Base-by-base conservation (phyloP, 2,113 vertebrate species). In the Perognathus longimembris region DNA sequence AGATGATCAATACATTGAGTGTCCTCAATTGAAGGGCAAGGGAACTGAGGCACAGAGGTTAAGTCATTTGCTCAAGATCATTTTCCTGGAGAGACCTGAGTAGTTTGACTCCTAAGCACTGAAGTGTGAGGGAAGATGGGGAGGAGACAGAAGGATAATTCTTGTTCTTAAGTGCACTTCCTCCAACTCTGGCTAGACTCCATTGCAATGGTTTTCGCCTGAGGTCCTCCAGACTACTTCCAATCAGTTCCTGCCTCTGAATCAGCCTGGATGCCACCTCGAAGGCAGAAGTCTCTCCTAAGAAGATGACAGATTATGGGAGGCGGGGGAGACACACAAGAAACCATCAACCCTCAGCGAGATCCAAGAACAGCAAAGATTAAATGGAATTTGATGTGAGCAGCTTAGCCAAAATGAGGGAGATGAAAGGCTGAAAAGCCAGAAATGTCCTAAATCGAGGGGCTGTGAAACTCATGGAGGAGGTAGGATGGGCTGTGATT, bases 381-480 rank as follows among this genome's bases (percentile, higher is more conserved):
- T 66, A 94, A 90, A 94, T 71, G 70, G 84, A 87, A 89, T 93
- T 87, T 88, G 87, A 85, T 85, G 74, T 80, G 94, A 97, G 94
- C 84, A 20, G 91, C 93, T 96, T 93, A 94, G 80, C 71, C 70
- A 50, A n/a, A 74, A 82, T 24, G 80, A 94, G 81, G 85, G 92
- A 93, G 82, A 73, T 0, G 20, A 88, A 69, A 59, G 81, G 73
- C 77, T 38, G 75, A 88, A 91, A 94, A 92, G 63, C 59, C 69
- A 15, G 1, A 79, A 83, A 75, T 77, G 81, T 63, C 92, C 94
- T 89, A 90, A 93, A 87, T 30, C 17, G 50, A 85, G 81, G 70
- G 42, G 38, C 76, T 75, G 64, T 78, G 34, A 36, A 63, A 66
- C 57, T 28, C 76, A 90, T 7, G 0, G 6, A 79, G n/a, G 38